Conservation (phyloP, 2,888 invertebrate genomes). For the Ferdinandea cuprea region DNA sequence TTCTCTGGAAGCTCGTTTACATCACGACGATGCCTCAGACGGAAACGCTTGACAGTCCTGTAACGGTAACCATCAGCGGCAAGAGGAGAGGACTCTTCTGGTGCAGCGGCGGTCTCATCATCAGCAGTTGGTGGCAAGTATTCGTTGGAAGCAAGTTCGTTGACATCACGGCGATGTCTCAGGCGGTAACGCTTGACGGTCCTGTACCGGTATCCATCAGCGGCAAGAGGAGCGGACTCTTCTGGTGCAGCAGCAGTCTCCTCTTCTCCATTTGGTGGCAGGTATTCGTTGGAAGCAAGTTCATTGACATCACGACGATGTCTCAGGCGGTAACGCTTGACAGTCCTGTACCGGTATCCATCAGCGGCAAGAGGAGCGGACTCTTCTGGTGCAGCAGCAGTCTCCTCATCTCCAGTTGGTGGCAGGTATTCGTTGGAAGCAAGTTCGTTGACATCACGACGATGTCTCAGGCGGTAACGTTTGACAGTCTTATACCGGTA, state of each 20-base stretch:
- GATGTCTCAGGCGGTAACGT: conserved; percentile 68
- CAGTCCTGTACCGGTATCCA: conserved; percentile 55
- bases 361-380: conserved; percentile 29
- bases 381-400: conserved; percentile 22
- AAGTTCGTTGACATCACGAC: conserved; percentile 78
- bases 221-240: no score
- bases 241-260: no score
- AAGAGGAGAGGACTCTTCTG: no score
- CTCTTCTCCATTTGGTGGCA: no score
- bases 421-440: conserved; percentile 76
- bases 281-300: no score
- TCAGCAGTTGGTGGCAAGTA: no score
- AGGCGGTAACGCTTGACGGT: conserved; percentile 75
- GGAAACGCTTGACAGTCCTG: no score
- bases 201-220: conserved; percentile 77
- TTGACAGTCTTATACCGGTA: conserved; percentile 79
- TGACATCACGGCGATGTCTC: no score
- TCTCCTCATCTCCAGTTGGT: conserved; percentile 67
- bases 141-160: no score
- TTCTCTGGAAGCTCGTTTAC: no score
- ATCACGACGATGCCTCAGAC: conserved; percentile 78
- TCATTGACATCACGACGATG: conserved; percentile 57
- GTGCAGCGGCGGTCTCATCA: no score
- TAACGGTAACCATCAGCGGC: no score
- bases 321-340: conserved; percentile 23